Evolutionary conservation across 92 coral and sea anemone genomes (phyloP), one percentile per base, ranked within the genome.

Genomic region (Palythoa grandiflora): DNA sequence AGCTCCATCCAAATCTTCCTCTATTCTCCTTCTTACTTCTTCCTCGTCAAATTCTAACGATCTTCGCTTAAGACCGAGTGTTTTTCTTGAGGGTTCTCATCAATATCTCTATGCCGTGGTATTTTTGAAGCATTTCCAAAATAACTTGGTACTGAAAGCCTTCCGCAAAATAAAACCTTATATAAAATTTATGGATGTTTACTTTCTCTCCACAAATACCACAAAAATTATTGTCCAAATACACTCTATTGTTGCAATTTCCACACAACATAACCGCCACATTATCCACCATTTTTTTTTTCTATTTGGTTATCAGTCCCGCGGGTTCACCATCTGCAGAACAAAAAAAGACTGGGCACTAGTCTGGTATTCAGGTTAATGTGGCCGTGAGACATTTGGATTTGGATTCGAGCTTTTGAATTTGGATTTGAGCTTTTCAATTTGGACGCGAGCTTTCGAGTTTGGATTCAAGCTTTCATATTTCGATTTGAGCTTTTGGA

Each of bases 141-240:
- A 87, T 90, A n/a, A 54, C 84, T 78, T 86, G 44, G 88, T 86
- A 90, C 70, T 90, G 10, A 73, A 71, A 90, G 57, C 88, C 90
- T 54, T 81, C 84, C 50, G 38, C 76, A 83, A 89, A 85, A 44
- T 89, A 89, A 74, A 77, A 78, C 71, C 15, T 89, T 54, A 90
- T 28, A 50, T 74, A 84, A 80, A 90, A 47, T 53, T 80, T 75
- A 78, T 90, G 88, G 60, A 48, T 38, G 75, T 87, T 77, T 63
- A 90, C 83, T 51, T 74, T 76, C 48, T 76, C 83, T 37, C 92
- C 73, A 86, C 89, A 90, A 54, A 73, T 78, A 37, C 89, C 63
- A 86, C 89, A 90, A 54, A 73, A 90, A 13, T 70, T 44, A 20
- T 84, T 48, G 75, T 38, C 39, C 19, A 51, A 37, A 48, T 70